A percentile compares a stretch with the other conserved stretches of the same genome.
phyloP scores from a whole-genome alignment of 2,888 invertebrate species.

The Caenorhabditis auriculariae region DNA sequence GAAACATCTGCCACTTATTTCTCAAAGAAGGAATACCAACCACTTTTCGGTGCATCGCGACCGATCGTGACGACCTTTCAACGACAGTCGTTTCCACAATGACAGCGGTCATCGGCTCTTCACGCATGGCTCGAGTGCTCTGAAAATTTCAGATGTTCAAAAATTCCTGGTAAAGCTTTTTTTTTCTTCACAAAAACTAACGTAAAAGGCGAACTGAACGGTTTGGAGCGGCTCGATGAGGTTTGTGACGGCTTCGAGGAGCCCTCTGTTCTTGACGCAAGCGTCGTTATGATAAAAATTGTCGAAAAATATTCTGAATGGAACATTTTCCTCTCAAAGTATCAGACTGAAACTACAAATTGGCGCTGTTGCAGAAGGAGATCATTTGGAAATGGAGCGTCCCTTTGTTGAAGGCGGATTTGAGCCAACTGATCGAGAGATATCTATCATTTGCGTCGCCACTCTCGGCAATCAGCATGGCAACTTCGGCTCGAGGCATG shows the following conservation, averaged over 20 bases:
- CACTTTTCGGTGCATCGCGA: slow-evolving; percentile 20
- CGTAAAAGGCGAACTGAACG: slow-evolving; percentile 43
- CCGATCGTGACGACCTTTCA: slow-evolving; percentile 12
- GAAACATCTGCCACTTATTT: no score
- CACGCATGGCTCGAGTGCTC: slow-evolving; percentile 20
- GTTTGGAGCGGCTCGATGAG: slow-evolving; percentile 24
- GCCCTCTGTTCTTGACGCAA: slow-evolving; percentile 37
- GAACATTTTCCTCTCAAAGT: neutral
- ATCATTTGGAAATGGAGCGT: slow-evolving; percentile 52
- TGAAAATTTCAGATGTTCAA: slow-evolving; percentile 1
- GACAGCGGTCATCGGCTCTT: slow-evolving; percentile 21
- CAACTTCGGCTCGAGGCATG: slow-evolving; percentile 43
- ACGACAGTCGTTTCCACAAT: slow-evolving; percentile 12
- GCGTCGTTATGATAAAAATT: slow-evolving; percentile 45
- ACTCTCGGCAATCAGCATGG: slow-evolving; percentile 41
- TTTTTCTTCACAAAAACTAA: slow-evolving; percentile 5
- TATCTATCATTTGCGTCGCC: slow-evolving; percentile 39
- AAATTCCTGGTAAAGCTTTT: neutral
- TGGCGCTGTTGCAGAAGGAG: slow-evolving; percentile 23
- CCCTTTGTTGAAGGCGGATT: slow-evolving; percentile 52
- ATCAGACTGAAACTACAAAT: slow-evolving; percentile 14
- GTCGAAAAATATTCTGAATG: neutral
- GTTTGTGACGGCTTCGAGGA: slow-evolving; percentile 32
- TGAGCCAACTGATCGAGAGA: slow-evolving; percentile 54
- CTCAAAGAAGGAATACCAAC: no score